A percentile compares a stretch with the other conserved stretches of the same genome.
Evolutionary conservation across 35 echinoderm and acorn worm species (phyloP).

Genomic region (Ophiothrix spiculata): DNA sequence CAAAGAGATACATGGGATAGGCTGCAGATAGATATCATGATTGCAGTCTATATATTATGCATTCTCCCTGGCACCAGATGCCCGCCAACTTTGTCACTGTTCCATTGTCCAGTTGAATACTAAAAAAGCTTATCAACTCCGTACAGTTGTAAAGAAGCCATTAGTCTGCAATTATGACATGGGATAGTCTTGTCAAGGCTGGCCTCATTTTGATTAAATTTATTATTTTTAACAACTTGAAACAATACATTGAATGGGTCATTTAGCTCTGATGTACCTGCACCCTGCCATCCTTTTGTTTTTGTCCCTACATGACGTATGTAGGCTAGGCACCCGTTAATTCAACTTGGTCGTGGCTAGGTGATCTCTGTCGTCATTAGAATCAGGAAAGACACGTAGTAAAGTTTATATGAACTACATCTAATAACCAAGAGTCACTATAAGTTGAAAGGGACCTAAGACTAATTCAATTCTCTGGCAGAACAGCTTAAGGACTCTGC

Average conservation of each 20-base stretch:
- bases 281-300: neutral
- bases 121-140: neutral
- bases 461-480: too few relatives aligned
- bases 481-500: too few relatives aligned
- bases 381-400: too few relatives aligned
- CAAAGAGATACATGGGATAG: too few relatives aligned
- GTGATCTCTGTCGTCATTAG: too few relatives aligned
- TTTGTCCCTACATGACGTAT: neutral
- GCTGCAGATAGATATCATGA: too few relatives aligned
- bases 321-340: too few relatives aligned
- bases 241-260: neutral
- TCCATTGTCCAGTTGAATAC: neutral
- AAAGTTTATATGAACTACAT: too few relatives aligned
- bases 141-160: neutral
- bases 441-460: too few relatives aligned
- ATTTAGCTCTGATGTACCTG: neutral
- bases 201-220: neutral
- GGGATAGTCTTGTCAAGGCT: neutral
- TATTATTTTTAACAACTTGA: neutral
- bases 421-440: too few relatives aligned
- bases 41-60: too few relatives aligned
- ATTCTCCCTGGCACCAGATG: constrained; percentile 13
- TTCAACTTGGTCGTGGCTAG: too few relatives aligned
- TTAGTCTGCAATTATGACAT: neutral
- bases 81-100: neutral